Percentiles rank a stretch among this genome's conserved stretches.
These are phyloP conservation scores for Stichodactyla helianthus DNA, from an alignment of 64 coral and sea anemone species.

Conservation along the genomic window DNA sequence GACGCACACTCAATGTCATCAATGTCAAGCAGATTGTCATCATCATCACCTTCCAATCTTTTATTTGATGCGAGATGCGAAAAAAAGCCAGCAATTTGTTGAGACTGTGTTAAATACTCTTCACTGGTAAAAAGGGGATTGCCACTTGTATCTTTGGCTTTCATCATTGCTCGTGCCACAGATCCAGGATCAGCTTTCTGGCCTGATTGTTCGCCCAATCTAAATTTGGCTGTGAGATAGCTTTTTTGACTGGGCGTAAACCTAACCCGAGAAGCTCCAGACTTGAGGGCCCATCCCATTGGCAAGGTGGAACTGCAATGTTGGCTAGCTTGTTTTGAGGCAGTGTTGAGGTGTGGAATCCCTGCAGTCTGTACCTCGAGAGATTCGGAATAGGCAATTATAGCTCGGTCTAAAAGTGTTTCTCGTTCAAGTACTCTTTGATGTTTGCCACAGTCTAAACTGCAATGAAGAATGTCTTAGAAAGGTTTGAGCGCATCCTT, in stretches of 20 bases:
- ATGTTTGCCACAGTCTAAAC: conserved; percentile 31
- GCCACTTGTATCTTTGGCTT: conserved; percentile 31
- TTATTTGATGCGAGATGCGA: conserved; percentile 44
- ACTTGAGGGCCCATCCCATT: conserved; percentile 56
- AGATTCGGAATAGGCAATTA: not conserved
- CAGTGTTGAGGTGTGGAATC: not conserved
- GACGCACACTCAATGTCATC: conserved; percentile 17
- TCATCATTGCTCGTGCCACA: conserved; percentile 45
- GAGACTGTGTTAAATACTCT: conserved; percentile 22
- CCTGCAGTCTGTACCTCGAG: not conserved
- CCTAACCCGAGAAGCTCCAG: not conserved
- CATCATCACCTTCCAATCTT: not conserved
- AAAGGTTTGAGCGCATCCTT: conserved; percentile 27
- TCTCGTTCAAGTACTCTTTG: not conserved
- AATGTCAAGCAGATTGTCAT: not conserved
- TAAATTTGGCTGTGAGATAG: conserved; percentile 44
- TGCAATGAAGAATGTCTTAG: conserved; percentile 19
- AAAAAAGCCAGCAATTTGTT: conserved; percentile 12
- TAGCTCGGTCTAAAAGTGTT: conserved; percentile 4
- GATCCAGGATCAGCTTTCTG: conserved; percentile 22
- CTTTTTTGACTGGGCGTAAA: conserved; percentile 48
- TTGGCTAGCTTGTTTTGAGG: not conserved
- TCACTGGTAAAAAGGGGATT: not conserved
- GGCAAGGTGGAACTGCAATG: not conserved
- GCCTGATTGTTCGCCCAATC: conserved; percentile 37